Evolutionary conservation across 2,797 vertebrate genomes (phyloP).

Genomic region (Prionace glauca): DNA sequence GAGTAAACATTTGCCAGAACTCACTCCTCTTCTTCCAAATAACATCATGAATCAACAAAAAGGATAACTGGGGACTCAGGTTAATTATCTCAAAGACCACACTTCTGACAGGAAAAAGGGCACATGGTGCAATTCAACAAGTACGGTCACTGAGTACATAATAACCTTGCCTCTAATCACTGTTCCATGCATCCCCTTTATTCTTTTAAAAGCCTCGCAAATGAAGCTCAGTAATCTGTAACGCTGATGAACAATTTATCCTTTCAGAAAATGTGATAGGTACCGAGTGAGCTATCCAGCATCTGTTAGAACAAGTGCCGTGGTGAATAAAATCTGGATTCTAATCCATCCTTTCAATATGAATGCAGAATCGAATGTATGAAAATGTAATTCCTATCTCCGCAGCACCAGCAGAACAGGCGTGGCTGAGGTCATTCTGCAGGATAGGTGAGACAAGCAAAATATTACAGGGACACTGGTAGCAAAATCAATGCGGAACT

Average conservation of each 20-base stretch:
- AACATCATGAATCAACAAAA: background rate
- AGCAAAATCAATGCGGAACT: no score
- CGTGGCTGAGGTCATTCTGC: background rate
- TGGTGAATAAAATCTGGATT: constrained; percentile 23
- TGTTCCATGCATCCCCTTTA: background rate
- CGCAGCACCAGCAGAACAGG: background rate
- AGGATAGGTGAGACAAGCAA: background rate
- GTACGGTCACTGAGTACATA: background rate
- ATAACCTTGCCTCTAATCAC: background rate
- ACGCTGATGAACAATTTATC: background rate
- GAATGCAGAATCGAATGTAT: background rate
- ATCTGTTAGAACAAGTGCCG: background rate
- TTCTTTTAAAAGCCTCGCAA: background rate
- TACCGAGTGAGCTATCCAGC: background rate
- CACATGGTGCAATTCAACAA: background rate
- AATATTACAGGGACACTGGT: no score
- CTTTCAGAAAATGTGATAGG: background rate
- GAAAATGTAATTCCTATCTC: background rate
- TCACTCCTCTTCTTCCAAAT: background rate
- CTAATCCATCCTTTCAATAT: background rate
- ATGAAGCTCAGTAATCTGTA: background rate
- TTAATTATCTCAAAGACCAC: background rate
- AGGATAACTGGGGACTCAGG: background rate
- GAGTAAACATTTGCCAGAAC: background rate
- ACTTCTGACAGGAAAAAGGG: background rate